Percentiles rank a stretch among this genome's conserved stretches.
These are phyloP conservation scores for Sebastiscus albofasciatus DNA, from an alignment of 2,797 vertebrate genomes.

Conservation along the genomic window DNA sequence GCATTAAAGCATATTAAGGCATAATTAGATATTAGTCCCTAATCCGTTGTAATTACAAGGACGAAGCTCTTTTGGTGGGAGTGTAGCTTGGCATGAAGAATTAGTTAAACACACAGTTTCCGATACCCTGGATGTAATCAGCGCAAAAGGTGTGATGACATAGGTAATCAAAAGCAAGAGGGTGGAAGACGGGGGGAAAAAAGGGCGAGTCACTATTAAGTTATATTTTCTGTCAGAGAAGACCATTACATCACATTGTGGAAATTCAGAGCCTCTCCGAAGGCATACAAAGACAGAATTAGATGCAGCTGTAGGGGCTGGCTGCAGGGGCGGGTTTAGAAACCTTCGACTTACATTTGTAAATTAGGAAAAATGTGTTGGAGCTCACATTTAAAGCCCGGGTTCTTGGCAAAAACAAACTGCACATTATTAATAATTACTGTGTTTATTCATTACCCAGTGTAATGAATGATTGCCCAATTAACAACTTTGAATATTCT, in stretches of 20 bases:
- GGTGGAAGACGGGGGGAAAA: not conserved
- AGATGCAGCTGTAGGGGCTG: constrained; percentile 41
- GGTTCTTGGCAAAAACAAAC: not conserved
- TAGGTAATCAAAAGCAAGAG: constrained; percentile 51
- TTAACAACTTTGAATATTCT: not conserved
- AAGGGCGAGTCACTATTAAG: constrained; percentile 15
- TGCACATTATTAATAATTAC: not conserved
- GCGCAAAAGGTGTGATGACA: constrained; percentile 51
- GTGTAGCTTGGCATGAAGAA: constrained; percentile 56
- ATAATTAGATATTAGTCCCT: constrained; percentile 85
- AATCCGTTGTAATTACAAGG: constrained; percentile 80
- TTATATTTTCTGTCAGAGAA: constrained; percentile 43
- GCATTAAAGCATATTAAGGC: constrained; percentile 84
- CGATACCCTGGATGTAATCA: constrained; percentile 60
- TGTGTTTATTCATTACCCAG: not conserved
- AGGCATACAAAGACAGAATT: constrained; percentile 20
- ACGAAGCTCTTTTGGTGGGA: constrained; percentile 58
- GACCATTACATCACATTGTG: constrained; percentile 30
- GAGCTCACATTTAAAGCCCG: not conserved
- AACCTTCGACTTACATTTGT: not conserved
- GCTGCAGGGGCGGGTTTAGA: not conserved
- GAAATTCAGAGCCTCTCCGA: constrained; percentile 11
- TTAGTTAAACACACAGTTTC: constrained; percentile 75
- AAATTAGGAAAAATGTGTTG: not conserved
- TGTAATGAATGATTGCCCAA: not conserved